These are phyloP conservation scores for Bombus fervidus DNA, from an alignment of 1,140 invertebrate genomes.

Conservation along the genomic window DNA sequence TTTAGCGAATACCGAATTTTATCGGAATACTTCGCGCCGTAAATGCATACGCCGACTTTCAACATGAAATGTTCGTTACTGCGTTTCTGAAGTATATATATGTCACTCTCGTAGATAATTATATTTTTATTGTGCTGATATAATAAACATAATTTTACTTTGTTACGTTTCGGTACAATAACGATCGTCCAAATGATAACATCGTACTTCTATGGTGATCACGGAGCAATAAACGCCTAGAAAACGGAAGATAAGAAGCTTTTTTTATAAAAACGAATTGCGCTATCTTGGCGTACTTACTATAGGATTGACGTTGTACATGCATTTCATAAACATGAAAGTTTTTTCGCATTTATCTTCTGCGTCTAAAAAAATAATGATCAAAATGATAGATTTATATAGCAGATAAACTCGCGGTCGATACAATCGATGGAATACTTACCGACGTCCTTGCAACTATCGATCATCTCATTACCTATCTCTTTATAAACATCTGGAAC, in stretches of 20 bases:
- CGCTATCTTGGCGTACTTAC: slow-evolving; percentile 34
- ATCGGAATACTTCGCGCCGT: not conserved
- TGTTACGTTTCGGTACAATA: not conserved
- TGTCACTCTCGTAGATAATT: not conserved
- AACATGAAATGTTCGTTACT: not conserved
- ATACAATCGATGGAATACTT: slow-evolving; percentile 42
- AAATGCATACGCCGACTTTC: not conserved
- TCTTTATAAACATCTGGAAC: slow-evolving; percentile 71
- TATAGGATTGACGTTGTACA: slow-evolving; percentile 54
- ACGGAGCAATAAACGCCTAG: slow-evolving; percentile 57
- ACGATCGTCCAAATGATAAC: not conserved
- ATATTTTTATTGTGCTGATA: not conserved
- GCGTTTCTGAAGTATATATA: not conserved
- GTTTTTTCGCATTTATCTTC: slow-evolving; percentile 51
- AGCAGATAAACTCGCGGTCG: not conserved
- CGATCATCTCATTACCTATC: slow-evolving; percentile 61
- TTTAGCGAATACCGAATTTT: not conserved
- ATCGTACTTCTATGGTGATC: not conserved
- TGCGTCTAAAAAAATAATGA: slow-evolving; percentile 40
- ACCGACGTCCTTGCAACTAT: slow-evolving; percentile 69
- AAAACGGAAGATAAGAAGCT: not conserved
- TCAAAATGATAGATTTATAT: not conserved
- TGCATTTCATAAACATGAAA: slow-evolving; percentile 60
- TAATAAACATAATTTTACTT: not conserved
- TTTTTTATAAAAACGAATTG: too few species aligned